Conservation (phyloP, 2,113 vertebrate species). For the Pyrgilauda ruficollis region DNA sequence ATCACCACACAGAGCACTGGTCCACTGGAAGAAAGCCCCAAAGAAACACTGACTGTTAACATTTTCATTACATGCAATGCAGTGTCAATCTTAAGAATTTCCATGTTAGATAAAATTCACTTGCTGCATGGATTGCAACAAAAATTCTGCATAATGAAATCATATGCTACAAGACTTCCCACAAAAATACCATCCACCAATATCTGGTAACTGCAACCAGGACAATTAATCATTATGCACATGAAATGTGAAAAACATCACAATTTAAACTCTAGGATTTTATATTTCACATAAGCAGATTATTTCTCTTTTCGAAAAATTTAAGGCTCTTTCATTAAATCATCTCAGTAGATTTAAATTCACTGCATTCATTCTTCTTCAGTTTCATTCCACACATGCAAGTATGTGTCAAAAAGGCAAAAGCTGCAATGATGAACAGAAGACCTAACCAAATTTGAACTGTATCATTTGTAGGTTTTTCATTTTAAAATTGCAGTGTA, state of each 20-base stretch:
- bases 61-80: neutral
- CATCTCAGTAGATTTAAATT: neutral
- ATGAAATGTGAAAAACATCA: neutral
- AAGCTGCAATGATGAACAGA: neutral
- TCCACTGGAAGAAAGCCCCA: conserved; percentile 74
- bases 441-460: neutral
- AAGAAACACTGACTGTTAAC: neutral
- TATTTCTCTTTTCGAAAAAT: neutral
- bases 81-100: neutral
- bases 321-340: neutral
- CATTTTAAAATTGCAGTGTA: neutral
- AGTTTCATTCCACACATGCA: neutral
- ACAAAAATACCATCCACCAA: neutral
- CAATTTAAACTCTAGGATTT: neutral
- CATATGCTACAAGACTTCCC: neutral
- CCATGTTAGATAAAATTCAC: neutral
- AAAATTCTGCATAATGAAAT: neutral
- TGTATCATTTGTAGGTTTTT: neutral
- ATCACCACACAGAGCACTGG: conserved; percentile 97
- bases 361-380: neutral
- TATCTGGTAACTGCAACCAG: neutral
- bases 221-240: neutral
- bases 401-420: neutral
- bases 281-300: neutral
- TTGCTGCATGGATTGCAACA: neutral